These are phyloP conservation scores for Cheilosia grossa DNA, from an alignment of 2,888 invertebrate genomes.

Conservation along the genomic window DNA sequence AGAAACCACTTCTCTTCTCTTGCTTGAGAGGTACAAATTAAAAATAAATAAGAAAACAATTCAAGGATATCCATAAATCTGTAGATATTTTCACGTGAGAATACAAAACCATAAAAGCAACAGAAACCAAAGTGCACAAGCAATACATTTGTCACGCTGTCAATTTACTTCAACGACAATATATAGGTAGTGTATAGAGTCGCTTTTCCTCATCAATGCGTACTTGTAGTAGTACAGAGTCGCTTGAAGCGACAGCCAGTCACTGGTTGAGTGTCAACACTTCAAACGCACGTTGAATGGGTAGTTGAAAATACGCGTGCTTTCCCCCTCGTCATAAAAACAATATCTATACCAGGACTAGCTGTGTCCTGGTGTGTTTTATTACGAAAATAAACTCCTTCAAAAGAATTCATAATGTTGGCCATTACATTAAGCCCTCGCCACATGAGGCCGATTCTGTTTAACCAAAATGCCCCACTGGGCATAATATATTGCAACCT, in stretches of 20 bases:
- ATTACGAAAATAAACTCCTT: slow-evolving; percentile 12
- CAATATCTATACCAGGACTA: too few species aligned
- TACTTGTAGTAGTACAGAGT: background rate
- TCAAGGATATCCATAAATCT: too few species aligned
- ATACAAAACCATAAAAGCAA: background rate
- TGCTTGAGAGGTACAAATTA: too few species aligned
- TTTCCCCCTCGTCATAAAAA: too few species aligned
- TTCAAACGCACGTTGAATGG: background rate
- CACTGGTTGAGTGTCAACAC: background rate
- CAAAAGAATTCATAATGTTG: slow-evolving; percentile 35
- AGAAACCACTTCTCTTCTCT: too few species aligned
- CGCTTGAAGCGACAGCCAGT: background rate
- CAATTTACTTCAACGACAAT: background rate
- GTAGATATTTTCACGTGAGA: too few species aligned
- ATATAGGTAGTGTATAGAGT: background rate
- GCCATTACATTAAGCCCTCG: slow-evolving; percentile 49
- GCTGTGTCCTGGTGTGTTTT: too few species aligned
- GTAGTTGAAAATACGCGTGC: background rate
- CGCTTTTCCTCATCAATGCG: background rate
- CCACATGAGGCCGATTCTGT: slow-evolving; percentile 40
- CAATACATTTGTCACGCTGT: background rate
- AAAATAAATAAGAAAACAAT: too few species aligned
- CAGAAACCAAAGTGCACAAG: background rate
- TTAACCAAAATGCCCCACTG: slow-evolving; percentile 55
- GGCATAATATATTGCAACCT: slow-evolving; percentile 49